Conservation (phyloP, 2,888 invertebrate genomes). For the Lepidocyrtoides sp. region DNA sequence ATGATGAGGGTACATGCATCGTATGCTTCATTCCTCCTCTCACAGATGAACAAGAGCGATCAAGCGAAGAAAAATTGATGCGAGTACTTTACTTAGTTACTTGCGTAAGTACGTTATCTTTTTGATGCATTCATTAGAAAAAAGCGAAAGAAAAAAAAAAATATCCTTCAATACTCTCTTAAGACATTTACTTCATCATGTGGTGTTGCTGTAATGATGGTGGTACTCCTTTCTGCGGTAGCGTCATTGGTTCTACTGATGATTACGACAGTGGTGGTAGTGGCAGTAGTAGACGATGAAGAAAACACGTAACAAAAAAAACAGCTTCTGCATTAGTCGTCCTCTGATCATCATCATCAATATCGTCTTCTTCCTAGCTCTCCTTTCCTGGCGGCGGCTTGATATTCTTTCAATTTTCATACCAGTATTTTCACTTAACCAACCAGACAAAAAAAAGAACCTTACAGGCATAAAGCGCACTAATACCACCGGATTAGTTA, state of each 20-base stretch:
- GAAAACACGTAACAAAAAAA: neutral
- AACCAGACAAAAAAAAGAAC: constrained; percentile 11
- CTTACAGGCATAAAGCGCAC: constrained; percentile 54
- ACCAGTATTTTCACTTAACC: constrained; percentile 75
- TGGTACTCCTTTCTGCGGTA: constrained; percentile 14
- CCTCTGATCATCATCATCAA: constrained; percentile 48
- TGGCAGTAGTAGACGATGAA: neutral
- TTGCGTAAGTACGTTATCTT: constrained; percentile 71
- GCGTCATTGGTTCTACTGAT: neutral
- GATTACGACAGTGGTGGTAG: constrained; percentile 18
- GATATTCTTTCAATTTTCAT: constrained; percentile 77
- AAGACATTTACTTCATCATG: constrained; percentile 32
- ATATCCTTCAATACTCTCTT: neutral
- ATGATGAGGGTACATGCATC: constrained; percentile 41
- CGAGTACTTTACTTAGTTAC: constrained; percentile 68
- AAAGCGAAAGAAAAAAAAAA: constrained; percentile 40
- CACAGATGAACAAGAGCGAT: constrained; percentile 64
- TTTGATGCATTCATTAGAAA: constrained; percentile 78
- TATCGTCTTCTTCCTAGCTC: neutral
- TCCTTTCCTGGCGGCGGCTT: constrained; percentile 65
- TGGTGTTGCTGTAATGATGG: neutral
- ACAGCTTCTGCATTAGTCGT: constrained; percentile 42
- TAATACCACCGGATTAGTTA: constrained; percentile 73
- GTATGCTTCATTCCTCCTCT: neutral
- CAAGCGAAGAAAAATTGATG: constrained; percentile 68